phyloP scores from a whole-genome alignment of 1,140 invertebrate species.

The Bombus pyrosoma region DNA sequence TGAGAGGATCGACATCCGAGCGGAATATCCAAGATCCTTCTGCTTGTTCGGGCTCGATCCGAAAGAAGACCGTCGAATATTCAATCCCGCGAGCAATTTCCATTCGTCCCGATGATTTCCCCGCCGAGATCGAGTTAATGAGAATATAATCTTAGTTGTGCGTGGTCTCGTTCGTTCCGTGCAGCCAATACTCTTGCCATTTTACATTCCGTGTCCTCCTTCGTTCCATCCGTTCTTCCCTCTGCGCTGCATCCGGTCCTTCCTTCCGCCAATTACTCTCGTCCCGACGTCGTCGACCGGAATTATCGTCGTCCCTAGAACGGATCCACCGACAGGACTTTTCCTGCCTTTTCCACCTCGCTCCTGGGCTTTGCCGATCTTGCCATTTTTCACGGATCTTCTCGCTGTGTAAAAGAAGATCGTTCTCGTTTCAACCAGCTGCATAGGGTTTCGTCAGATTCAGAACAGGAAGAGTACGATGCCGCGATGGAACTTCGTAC shows the following conservation, averaged over 20 bases:
- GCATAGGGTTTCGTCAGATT: too few species aligned
- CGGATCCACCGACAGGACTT: slow-evolving; percentile 11
- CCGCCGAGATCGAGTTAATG: slow-evolving; percentile 69
- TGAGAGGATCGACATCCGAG: slow-evolving; percentile 15
- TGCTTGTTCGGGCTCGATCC: not conserved
- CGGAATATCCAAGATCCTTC: slow-evolving; percentile 29
- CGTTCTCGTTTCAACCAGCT: too few species aligned
- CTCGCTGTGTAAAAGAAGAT: not conserved
- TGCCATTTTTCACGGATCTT: slow-evolving; percentile 1
- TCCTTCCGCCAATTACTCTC: slow-evolving; percentile 68
- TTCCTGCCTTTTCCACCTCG: not conserved
- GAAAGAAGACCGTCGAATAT: slow-evolving; percentile 45
- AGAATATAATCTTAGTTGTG: slow-evolving; percentile 78
- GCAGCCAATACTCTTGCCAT: slow-evolving; percentile 63
- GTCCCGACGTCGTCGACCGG: slow-evolving; percentile 62
- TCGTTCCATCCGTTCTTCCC: slow-evolving; percentile 37
- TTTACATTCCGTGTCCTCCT: slow-evolving; percentile 37
- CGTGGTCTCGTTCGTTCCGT: slow-evolving; percentile 71
- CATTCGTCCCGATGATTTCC: slow-evolving; percentile 63
- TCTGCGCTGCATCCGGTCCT: slow-evolving; percentile 57
- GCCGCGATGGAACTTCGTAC: not conserved
- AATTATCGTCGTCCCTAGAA: slow-evolving; percentile 59
- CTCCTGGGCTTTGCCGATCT: not conserved
- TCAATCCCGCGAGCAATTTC: slow-evolving; percentile 55
- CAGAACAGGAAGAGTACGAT: not conserved